These are phyloP conservation scores for Spermophilus dauricus DNA, from an alignment of 2,113 vertebrate species.

Conservation along the genomic window DNA sequence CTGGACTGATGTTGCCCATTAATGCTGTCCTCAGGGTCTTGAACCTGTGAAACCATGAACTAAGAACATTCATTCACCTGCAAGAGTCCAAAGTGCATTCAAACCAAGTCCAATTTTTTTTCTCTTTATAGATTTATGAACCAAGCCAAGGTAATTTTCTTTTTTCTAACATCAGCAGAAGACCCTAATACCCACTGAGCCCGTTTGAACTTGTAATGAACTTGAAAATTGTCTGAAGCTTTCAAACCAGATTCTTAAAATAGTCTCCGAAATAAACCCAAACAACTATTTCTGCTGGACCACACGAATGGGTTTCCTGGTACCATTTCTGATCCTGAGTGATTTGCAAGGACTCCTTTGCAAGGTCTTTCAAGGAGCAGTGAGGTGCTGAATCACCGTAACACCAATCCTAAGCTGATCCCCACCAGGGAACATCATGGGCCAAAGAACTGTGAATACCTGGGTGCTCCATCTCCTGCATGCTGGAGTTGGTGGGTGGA, in stretches of 20 bases:
- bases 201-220: conserved; percentile 71
- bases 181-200: conserved; percentile 55
- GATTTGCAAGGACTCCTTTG: neutral
- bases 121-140: conserved; percentile 65
- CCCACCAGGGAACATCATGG: fast-evolving
- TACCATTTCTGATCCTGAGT: no score
- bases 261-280: conserved; percentile 49
- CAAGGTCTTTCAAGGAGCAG: neutral
- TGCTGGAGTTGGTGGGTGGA: neutral
- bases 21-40: neutral
- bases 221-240: conserved; percentile 55
- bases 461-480: fast-evolving
- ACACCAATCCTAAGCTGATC: neutral
- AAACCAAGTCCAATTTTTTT: conserved; percentile 32
- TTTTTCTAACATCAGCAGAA: conserved; percentile 73
- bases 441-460: neutral
- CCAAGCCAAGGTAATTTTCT: conserved; percentile 61
- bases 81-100: neutral
- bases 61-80: conserved; percentile 22
- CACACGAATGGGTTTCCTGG: neutral
- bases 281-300: neutral
- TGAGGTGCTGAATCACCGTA: neutral
- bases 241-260: conserved; percentile 59
- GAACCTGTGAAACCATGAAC: neutral
- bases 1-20: neutral